These are phyloP conservation scores for Anthoscopus minutus DNA, from an alignment of 2,113 vertebrate species.

Conservation along the genomic window DNA sequence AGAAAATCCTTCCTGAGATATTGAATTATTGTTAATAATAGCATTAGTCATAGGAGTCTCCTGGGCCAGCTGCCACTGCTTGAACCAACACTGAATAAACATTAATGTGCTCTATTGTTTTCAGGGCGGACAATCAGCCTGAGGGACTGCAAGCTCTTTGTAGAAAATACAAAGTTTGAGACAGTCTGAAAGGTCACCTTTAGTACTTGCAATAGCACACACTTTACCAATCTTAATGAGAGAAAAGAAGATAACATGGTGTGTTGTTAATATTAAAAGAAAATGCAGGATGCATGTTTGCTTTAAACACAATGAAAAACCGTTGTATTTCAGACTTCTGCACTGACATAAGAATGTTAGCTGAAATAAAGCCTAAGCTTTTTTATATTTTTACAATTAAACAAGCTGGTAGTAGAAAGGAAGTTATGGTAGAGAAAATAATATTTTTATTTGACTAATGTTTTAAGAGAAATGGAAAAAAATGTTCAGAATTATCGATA, in stretches of 20 bases:
- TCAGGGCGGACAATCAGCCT: not conserved
- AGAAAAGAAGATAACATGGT: not conserved
- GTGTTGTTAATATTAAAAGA: not conserved
- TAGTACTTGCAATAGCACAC: not conserved
- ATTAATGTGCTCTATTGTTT: not conserved
- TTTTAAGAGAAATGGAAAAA: not conserved
- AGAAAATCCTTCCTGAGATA: not conserved
- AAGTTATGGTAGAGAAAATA: not conserved
- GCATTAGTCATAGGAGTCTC: not conserved
- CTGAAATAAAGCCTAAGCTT: not conserved
- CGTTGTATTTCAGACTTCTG: not conserved
- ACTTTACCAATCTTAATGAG: not conserved
- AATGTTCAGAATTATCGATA: not conserved
- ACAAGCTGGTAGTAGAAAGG: not conserved
- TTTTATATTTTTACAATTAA: not conserved
- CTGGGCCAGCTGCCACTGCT: not conserved
- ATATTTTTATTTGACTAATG: not conserved
- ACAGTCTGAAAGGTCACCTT: not conserved
- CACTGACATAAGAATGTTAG: not conserved
- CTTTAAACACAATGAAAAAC: not conserved
- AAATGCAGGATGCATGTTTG: not conserved
- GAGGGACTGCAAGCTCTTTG: not conserved
- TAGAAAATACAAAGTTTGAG: not conserved
- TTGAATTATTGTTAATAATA: not conserved
- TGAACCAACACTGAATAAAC: not conserved